Conservation (phyloP, 2,113 vertebrate species). For the Seriola dumerili region DNA sequence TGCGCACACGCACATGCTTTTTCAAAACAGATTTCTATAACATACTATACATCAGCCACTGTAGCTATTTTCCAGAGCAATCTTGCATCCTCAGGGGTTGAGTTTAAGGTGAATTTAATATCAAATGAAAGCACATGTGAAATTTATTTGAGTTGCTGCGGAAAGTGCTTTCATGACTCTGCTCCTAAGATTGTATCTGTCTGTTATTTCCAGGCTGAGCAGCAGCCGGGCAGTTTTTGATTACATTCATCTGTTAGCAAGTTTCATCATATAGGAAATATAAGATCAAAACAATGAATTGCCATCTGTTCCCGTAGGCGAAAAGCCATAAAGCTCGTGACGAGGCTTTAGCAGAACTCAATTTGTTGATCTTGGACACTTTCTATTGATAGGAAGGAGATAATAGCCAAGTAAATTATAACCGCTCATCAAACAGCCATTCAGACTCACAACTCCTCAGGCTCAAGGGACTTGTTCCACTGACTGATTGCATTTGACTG, state of each 20-base stretch:
- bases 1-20: not conserved
- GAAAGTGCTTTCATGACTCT: slow-evolving; percentile 1
- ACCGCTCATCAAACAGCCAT: slow-evolving; percentile 56
- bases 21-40: slow-evolving; percentile 22
- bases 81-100: slow-evolving; percentile 35
- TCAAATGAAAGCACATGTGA: slow-evolving; percentile 40
- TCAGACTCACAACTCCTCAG: slow-evolving; percentile 45
- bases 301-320: slow-evolving; percentile 35
- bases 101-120: slow-evolving; percentile 40
- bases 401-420: slow-evolving; percentile 49
- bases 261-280: slow-evolving; percentile 46
- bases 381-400: slow-evolving; percentile 26
- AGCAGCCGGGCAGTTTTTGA: slow-evolving; percentile 38
- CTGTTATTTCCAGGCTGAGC: slow-evolving; percentile 6
- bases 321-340: slow-evolving; percentile 13
- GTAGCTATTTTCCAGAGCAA: slow-evolving; percentile 14
- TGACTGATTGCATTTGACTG: slow-evolving; percentile 27
- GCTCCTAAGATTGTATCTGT: slow-evolving; percentile 32
- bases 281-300: slow-evolving; percentile 27
- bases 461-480: slow-evolving; percentile 21
- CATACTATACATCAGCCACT: not conserved
- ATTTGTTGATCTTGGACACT: slow-evolving; percentile 17
- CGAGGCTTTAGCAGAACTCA: not conserved
- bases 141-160: slow-evolving; percentile 30
- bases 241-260: slow-evolving; percentile 43